Conservation (phyloP, 1,140 invertebrate species). For the Cotesia chilonis region DNA sequence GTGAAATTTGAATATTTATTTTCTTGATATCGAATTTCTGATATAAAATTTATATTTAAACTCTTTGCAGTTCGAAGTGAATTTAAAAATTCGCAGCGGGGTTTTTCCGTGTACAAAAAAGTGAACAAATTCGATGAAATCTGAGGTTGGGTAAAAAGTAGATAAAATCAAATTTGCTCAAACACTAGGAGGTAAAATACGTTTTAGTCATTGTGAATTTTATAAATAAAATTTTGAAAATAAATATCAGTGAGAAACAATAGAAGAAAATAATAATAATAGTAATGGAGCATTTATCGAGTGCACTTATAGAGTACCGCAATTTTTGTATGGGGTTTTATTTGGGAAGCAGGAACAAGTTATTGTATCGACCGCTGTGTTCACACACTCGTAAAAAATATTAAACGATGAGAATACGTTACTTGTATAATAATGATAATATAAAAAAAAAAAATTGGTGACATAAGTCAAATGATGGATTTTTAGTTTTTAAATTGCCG, state of each 20-base stretch:
- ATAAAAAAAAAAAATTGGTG: too few relatives aligned
- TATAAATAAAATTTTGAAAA: conserved; percentile 7
- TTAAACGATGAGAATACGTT: too few relatives aligned
- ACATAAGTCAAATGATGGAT: too few relatives aligned
- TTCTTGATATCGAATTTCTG: too few relatives aligned
- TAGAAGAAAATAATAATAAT: neutral
- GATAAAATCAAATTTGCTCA: conserved; percentile 58
- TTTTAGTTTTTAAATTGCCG: too few relatives aligned
- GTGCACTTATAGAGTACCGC: conserved; percentile 45
- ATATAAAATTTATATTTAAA: too few relatives aligned
- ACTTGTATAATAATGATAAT: too few relatives aligned
- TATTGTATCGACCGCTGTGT: conserved; percentile 58
- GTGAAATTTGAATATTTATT: too few relatives aligned
- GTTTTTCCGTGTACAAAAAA: neutral
- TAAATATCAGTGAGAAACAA: too few relatives aligned
- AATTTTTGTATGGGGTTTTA: conserved; percentile 39
- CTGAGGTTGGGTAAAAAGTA: neutral
- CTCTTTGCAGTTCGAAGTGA: too few relatives aligned
- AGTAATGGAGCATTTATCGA: conserved; percentile 45
- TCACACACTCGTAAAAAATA: conserved; percentile 48
- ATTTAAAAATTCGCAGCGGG: too few relatives aligned
- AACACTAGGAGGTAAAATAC: conserved; percentile 41
- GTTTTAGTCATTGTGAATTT: neutral
- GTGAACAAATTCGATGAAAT: conserved; percentile 26
- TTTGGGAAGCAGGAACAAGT: conserved; percentile 36